Evolutionary conservation across 1,140 invertebrate genomes (phyloP), one percentile per base, ranked within the genome.

Genomic region (Cydia splendana): DNA sequence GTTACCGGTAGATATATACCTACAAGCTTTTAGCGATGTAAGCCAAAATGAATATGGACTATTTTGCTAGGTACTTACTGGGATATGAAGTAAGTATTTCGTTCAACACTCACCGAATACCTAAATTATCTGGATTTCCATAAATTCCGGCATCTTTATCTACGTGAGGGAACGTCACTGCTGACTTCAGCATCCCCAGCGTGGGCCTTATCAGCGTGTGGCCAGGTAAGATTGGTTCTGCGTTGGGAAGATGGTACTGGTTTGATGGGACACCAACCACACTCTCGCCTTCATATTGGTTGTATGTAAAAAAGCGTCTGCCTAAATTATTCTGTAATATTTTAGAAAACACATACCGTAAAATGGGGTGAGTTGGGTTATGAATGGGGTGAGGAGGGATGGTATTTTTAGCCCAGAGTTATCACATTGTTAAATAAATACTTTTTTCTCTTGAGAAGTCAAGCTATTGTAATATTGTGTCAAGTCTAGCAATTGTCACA

Each of bases 121-220:
- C 90, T 53, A 92, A 80, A 80, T 85, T 90, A 12, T 87, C 78
- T 2, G 79, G 34, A 76, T 88, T 87, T 0, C 91, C 91, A 73
- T 91, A 91, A 38, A 92, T 88, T 10, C 87, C 88, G 28, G 85
- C 83, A 10, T 85, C 86, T 5, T 83, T 18, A 1, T 89, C 87
- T 51, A 74, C 87, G 24, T 92, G 90, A 1, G 91, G 91, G 20
- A 89, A 92, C 75, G 89, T 91, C 10, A 92, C 69, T 1, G 89
- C 74, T 6, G 90, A 91, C 75, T 91, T 92, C 5, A 92, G 77
- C 89, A 89, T 89, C 1, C 87, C 91, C 0, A 91, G 75, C 2
- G 87, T 77, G 34, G 91, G 91, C 51, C 84, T 87, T 12, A 90
- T 65, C 3, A 92, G 81, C 0, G 91, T 92, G 75, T 91, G 91